Conservation (phyloP, 1,140 invertebrate genomes). For the Heliconius congener region DNA sequence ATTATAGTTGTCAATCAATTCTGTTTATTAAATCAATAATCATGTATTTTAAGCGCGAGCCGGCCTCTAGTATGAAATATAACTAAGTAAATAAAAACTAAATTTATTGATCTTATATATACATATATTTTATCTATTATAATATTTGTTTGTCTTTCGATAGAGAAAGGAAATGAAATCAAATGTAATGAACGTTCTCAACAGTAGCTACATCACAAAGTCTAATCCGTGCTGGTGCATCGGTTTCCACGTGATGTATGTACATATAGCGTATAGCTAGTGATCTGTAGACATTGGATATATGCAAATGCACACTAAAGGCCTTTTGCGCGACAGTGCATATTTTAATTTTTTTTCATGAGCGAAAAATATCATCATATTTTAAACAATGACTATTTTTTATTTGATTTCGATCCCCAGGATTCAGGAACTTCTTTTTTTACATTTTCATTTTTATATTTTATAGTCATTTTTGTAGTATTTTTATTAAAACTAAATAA, state of each 20-base stretch:
- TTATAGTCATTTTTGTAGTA: not conserved
- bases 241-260: not conserved
- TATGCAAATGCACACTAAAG: constrained; percentile 14
- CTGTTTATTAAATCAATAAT: too few species aligned
- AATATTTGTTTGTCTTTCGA: not conserved
- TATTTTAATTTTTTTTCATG: not conserved
- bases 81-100: too few species aligned
- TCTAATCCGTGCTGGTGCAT: constrained; percentile 15
- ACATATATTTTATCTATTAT: too few species aligned
- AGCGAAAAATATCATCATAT: not conserved
- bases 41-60: too few species aligned
- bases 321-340: constrained; percentile 13
- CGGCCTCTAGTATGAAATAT: too few species aligned
- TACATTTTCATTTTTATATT: not conserved
- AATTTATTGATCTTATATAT: too few species aligned
- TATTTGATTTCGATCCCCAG: not conserved
- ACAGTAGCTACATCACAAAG: not conserved
- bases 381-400: not conserved
- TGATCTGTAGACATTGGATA: constrained; percentile 18
- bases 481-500: too few species aligned
- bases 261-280: not conserved
- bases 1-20: too few species aligned
- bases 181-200: not conserved
- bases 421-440: not conserved
- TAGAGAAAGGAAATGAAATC: not conserved